These are phyloP conservation scores for Halcyon badia DNA, from an alignment of 2,797 vertebrate genomes.

Conservation along the genomic window DNA sequence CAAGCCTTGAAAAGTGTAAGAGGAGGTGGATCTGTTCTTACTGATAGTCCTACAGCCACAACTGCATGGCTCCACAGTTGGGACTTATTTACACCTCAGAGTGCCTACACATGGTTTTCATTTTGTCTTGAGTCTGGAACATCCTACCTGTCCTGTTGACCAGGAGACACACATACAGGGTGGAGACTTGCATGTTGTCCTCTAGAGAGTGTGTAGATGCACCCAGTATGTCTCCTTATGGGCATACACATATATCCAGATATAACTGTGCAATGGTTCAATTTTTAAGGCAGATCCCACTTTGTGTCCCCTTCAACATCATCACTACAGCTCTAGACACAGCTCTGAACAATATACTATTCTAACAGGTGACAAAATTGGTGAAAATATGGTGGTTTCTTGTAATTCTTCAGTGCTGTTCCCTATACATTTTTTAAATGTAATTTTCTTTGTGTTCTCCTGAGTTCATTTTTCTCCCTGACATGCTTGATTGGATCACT, in stretches of 20 bases:
- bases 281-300: not conserved
- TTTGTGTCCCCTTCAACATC: not conserved
- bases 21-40: not conserved
- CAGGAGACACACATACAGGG: not conserved
- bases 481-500: not conserved
- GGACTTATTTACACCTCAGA: not conserved
- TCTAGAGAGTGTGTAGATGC: not conserved
- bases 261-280: not conserved
- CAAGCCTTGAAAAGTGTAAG: not conserved
- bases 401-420: not conserved
- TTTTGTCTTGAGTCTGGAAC: not conserved
- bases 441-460: not conserved
- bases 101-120: not conserved
- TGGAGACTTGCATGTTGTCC: not conserved
- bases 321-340: not conserved
- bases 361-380: not conserved
- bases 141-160: not conserved
- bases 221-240: not conserved
- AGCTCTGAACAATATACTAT: not conserved
- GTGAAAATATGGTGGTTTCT: not conserved
- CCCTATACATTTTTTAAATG: not conserved
- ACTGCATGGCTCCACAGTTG: not conserved
- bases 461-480: not conserved
- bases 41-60: not conserved
- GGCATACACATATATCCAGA: rapidly evolving